These are phyloP conservation scores for Chaetodon trifascialis DNA, from an alignment of 2,113 vertebrate genomes.

Conservation along the genomic window DNA sequence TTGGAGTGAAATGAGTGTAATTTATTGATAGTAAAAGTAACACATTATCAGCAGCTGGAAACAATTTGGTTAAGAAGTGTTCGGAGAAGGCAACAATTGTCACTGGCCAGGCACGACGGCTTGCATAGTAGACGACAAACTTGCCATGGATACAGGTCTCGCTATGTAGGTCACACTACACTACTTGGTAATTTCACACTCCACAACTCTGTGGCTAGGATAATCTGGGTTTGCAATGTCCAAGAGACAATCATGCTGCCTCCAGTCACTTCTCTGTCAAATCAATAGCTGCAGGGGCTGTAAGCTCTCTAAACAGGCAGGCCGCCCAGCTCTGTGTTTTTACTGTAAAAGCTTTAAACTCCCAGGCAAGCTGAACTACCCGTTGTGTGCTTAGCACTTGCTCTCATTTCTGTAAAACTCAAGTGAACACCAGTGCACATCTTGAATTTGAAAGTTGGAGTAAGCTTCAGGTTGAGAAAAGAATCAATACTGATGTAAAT, in stretches of 20 bases:
- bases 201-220: conserved; percentile 24
- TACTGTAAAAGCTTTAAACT: background rate
- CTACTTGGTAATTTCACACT: conserved; percentile 55
- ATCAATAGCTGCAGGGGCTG: conserved; percentile 4
- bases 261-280: conserved; percentile 1
- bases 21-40: background rate
- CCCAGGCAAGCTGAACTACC: background rate
- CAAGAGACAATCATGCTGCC: conserved; percentile 29
- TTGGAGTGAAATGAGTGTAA: background rate
- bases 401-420: background rate
- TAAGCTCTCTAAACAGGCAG: background rate
- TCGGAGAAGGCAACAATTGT: conserved; percentile 17
- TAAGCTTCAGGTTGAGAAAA: background rate
- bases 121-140: conserved; percentile 23
- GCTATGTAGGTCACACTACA: conserved; percentile 47
- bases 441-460: background rate
- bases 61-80: background rate
- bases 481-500: background rate
- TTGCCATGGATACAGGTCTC: conserved; percentile 54
- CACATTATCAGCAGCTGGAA: background rate
- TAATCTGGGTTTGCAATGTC: conserved; percentile 49
- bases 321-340: background rate
- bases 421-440: background rate
- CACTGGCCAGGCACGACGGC: background rate
- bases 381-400: background rate